Percentiles rank a stretch among this genome's conserved stretches.
Evolutionary conservation across 2,888 invertebrate species (phyloP).

Genomic region (Uloborus plumipes): DNA sequence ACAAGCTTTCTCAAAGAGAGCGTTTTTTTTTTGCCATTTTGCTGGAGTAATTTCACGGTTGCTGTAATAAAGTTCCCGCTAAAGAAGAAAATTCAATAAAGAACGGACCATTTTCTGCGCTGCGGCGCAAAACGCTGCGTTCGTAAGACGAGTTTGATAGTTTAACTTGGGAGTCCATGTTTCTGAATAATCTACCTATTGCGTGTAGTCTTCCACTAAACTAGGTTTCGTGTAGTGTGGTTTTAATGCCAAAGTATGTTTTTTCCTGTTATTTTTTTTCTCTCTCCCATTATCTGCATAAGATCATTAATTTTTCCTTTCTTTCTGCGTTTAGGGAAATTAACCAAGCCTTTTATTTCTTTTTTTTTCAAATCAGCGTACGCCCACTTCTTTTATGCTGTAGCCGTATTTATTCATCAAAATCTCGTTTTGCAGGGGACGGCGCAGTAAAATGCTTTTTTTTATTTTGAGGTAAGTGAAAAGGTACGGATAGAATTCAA

Average conservation of each 20-base stretch:
- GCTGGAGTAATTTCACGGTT: too few species aligned
- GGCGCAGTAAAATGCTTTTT: background rate
- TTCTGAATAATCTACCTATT: slow-evolving; percentile 7
- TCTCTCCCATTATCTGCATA: slow-evolving; percentile 12
- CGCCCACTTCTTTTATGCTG: slow-evolving; percentile 21
- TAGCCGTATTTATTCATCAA: slow-evolving; percentile 24
- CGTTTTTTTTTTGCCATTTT: too few species aligned
- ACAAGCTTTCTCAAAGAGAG: too few species aligned
- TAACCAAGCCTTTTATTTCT: slow-evolving; percentile 13
- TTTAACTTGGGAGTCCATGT: slow-evolving; percentile 12
- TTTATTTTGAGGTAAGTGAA: background rate
- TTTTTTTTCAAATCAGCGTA: slow-evolving; percentile 19
- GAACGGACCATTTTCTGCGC: background rate
- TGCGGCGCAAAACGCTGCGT: too few species aligned
- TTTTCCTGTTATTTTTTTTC: slow-evolving; percentile 9
- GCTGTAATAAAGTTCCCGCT: too few species aligned
- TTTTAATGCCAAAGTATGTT: slow-evolving; percentile 6
- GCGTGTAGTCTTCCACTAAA: slow-evolving; percentile 11
- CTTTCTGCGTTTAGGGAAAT: slow-evolving; percentile 15
- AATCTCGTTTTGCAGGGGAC: slow-evolving; percentile 3
- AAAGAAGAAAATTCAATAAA: too few species aligned
- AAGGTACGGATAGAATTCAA: background rate
- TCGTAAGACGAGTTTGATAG: slow-evolving; percentile 9
- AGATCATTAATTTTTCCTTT: slow-evolving; percentile 19
- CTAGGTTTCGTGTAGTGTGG: slow-evolving; percentile 14